Percentiles rank a stretch among this genome's conserved stretches.
These are phyloP conservation scores for Glaucomys volans DNA, from an alignment of 2,113 vertebrate genomes.

Conservation along the genomic window DNA sequence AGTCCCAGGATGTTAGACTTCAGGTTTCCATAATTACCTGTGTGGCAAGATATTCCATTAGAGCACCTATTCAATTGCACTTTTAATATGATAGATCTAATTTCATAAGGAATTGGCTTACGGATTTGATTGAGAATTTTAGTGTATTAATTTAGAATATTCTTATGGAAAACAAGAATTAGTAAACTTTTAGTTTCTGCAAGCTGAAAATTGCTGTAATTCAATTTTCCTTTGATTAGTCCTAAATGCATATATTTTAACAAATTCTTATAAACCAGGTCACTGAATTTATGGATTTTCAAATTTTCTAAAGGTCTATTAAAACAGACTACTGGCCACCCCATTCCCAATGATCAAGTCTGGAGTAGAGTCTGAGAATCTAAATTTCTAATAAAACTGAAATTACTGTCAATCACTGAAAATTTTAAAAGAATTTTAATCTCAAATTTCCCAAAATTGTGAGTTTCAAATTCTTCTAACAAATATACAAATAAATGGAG, in stretches of 20 bases:
- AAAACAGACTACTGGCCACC: neutral
- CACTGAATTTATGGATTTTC: neutral
- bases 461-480: neutral
- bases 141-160: neutral
- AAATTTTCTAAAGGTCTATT: neutral
- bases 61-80: neutral
- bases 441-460: neutral
- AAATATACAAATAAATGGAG: neutral
- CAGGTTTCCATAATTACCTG: neutral
- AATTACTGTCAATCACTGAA: neutral
- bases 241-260: neutral
- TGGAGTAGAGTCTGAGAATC: neutral
- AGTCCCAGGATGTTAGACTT: neutral
- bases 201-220: neutral
- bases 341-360: neutral
- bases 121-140: neutral
- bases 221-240: slow-evolving; percentile 32
- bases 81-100: neutral
- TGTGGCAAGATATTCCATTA: neutral
- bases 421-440: neutral
- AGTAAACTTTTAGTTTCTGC: slow-evolving; percentile 12
- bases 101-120: slow-evolving; percentile 10
- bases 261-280: neutral
- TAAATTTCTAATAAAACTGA: neutral
- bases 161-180: neutral